phyloP scores from a whole-genome alignment of 2,888 invertebrate genomes.

The Pristionchus maxplancki region DNA sequence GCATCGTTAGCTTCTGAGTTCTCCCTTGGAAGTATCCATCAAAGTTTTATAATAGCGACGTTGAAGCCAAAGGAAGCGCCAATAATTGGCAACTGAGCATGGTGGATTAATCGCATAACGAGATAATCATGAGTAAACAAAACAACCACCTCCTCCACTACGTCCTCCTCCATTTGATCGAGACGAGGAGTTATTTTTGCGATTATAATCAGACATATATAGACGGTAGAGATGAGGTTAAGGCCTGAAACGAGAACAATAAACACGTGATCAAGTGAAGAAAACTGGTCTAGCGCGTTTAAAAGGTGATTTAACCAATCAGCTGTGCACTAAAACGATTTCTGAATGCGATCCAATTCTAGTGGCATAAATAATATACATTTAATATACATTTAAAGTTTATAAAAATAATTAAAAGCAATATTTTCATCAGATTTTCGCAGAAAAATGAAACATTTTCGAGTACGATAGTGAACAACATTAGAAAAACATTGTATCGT shows the following conservation, averaged over 20 bases:
- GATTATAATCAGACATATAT: background rate
- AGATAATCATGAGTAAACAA: background rate
- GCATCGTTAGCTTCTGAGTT: too few species aligned
- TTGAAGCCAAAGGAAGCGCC: background rate
- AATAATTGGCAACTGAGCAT: background rate
- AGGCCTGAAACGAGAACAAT: background rate
- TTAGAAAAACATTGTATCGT: background rate
- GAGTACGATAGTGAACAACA: background rate
- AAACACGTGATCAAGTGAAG: background rate
- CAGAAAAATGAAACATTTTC: background rate
- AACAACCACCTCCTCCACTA: background rate
- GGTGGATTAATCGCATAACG: background rate
- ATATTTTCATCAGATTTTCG: background rate
- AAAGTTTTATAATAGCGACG: background rate
- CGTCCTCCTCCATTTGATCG: background rate
- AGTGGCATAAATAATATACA: background rate
- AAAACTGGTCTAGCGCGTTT: background rate
- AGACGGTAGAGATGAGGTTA: background rate
- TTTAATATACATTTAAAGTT: background rate
- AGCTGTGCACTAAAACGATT: background rate
- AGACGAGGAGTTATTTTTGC: background rate
- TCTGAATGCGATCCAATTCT: background rate
- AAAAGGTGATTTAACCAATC: background rate
- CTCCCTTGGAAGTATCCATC: too few species aligned
- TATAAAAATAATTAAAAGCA: background rate